Percentiles rank a stretch among this genome's conserved stretches.
These are phyloP conservation scores for Meta bourneti DNA, from an alignment of 2,888 invertebrate genomes.

Conservation along the genomic window DNA sequence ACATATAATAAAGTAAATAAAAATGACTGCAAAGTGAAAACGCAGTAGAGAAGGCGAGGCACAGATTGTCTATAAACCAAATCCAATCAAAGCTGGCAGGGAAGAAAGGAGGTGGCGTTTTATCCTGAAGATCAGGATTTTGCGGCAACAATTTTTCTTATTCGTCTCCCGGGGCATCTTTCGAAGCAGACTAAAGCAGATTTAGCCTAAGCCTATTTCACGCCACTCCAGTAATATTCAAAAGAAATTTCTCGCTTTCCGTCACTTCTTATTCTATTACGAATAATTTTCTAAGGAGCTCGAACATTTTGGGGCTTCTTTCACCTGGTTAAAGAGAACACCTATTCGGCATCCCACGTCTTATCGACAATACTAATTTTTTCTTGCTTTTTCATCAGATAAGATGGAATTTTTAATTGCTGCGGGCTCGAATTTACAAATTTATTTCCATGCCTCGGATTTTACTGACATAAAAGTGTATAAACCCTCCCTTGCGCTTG, in stretches of 20 bases:
- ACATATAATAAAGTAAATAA: constrained; percentile 52
- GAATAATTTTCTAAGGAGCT: constrained; percentile 44
- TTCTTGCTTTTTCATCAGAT: too few relatives aligned
- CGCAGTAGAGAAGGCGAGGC: constrained; percentile 17
- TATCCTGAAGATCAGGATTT: constrained; percentile 58
- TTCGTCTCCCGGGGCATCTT: constrained; percentile 31
- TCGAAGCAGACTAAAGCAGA: constrained; percentile 34
- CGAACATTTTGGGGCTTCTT: constrained; percentile 33
- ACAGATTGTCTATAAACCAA: constrained; percentile 65
- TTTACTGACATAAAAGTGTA: too few relatives aligned
- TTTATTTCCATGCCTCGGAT: too few relatives aligned
- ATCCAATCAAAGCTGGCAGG: constrained; percentile 58
- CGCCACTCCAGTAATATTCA: constrained; percentile 55
- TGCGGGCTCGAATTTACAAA: too few relatives aligned
- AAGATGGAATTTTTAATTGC: too few relatives aligned
- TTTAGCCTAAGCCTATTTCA: constrained; percentile 61
- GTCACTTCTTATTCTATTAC: constrained; percentile 57
- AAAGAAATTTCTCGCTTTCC: constrained; percentile 44
- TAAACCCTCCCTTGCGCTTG: too few relatives aligned
- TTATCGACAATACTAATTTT: too few relatives aligned
- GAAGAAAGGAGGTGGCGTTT: constrained; percentile 35
- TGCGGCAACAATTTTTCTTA: constrained; percentile 56
- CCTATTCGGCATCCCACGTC: too few relatives aligned
- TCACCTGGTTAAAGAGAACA: not conserved
- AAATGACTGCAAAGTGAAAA: constrained; percentile 44